A percentile compares a stretch with the other conserved stretches of the same genome.
phyloP scores from a whole-genome alignment of 2,888 invertebrate genomes.

The Dendrolimus pini region DNA sequence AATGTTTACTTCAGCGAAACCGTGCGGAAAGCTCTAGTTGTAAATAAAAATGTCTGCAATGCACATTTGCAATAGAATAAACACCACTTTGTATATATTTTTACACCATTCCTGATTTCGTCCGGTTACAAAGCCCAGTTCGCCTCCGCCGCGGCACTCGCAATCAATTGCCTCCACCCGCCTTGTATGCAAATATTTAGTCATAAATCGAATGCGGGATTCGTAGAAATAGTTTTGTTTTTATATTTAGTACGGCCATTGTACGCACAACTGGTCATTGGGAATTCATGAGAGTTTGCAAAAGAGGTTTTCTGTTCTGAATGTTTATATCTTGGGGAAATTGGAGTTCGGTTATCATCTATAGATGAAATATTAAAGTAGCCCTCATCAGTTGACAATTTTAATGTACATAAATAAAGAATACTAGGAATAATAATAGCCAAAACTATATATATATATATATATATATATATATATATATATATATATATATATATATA shows the following conservation, averaged over 20 bases:
- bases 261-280: background rate
- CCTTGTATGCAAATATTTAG: constrained; percentile 10
- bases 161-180: constrained; percentile 9
- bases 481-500: too few relatives aligned
- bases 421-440: too few relatives aligned
- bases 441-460: too few relatives aligned
- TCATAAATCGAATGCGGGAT: constrained; percentile 9
- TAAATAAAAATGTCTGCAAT: constrained; percentile 1
- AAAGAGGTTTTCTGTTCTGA: background rate
- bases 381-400: too few relatives aligned
- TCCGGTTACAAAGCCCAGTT: constrained; percentile 5
- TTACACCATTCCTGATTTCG: constrained; percentile 1
- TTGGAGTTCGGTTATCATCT: background rate
- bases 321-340: background rate
- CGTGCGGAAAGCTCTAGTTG: background rate
- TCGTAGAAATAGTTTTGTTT: constrained; percentile 6
- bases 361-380: background rate
- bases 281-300: background rate
- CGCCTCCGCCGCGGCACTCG: constrained; percentile 4
- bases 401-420: too few relatives aligned
- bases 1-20: background rate
- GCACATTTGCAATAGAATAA: constrained; percentile 2
- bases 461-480: too few relatives aligned
- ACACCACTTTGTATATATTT: background rate
- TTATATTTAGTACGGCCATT: constrained; percentile 3